Conservation (phyloP, 2,888 invertebrate genomes). For the Drosophila meridionalis region DNA sequence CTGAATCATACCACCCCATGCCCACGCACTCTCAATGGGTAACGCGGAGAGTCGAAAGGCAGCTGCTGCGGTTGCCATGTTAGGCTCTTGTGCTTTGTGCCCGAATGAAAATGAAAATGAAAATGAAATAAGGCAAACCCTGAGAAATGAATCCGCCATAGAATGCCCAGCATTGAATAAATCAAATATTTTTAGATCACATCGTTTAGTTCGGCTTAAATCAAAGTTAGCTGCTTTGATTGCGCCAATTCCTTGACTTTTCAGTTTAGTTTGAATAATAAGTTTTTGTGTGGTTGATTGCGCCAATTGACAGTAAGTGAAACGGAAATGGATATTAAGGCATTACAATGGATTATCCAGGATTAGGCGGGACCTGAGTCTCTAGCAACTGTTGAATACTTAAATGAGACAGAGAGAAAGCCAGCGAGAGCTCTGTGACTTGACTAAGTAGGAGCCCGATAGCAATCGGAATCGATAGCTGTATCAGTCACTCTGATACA, state of each 20-base stretch:
- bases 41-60: conserved; percentile 15
- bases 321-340: background rate
- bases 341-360: conserved; percentile 3
- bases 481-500: background rate
- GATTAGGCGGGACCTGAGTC: background rate
- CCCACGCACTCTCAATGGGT: background rate
- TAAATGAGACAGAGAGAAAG: background rate
- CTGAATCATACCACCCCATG: background rate
- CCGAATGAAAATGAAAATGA: conserved; percentile 8
- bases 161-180: conserved; percentile 38
- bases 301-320: background rate
- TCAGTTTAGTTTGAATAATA: conserved; percentile 1
- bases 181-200: conserved; percentile 43
- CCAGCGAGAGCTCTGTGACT: background rate
- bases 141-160: conserved; percentile 35
- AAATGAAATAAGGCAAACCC: conserved; percentile 40
- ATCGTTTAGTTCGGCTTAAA: conserved; percentile 27
- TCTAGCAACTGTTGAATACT: background rate
- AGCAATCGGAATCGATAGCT: background rate
- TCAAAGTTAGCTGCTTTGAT: conserved; percentile 17
- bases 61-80: conserved; percentile 43
- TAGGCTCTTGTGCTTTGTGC: conserved; percentile 44
- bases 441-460: background rate
- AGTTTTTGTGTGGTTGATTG: conserved; percentile 5
- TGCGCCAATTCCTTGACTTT: background rate